Conservation (phyloP, 2,113 vertebrate genomes). For the Heterocephalus glaber region DNA sequence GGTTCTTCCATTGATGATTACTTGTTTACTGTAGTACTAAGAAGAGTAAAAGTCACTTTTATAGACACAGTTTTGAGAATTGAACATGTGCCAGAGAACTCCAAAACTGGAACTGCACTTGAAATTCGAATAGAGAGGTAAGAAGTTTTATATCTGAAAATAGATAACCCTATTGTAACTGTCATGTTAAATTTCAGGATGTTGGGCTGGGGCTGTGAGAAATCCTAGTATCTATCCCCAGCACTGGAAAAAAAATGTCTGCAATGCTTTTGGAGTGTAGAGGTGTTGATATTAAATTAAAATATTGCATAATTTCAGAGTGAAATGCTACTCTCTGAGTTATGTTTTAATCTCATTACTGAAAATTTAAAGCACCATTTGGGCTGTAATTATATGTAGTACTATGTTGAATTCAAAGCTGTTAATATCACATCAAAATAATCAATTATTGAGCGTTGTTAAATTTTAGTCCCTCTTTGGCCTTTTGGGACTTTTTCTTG, state of each 20-base stretch:
- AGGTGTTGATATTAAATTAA: neutral
- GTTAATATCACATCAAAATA: neutral
- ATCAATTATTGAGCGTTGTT: neutral
- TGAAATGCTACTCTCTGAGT: neutral
- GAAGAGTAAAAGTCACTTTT: slow-evolving; percentile 98
- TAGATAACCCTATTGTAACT: neutral
- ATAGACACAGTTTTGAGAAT: slow-evolving; percentile 95
- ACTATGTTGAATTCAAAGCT: neutral
- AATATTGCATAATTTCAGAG: neutral
- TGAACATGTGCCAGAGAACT: slow-evolving; percentile 96
- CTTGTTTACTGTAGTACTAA: slow-evolving; percentile 89
- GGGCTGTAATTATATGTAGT: neutral
- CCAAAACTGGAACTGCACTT: slow-evolving; percentile 96
- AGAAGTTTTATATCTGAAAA: slow-evolving; percentile 61
- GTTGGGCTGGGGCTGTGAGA: neutral
- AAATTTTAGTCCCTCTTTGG: neutral
- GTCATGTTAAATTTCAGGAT: neutral
- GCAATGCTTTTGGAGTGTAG: slow-evolving; percentile 13
- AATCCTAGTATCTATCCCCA: neutral
- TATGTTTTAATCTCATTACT: neutral
- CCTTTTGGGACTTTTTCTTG: neutral
- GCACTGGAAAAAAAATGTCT: neutral
- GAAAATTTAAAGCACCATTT: neutral
- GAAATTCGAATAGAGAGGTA: slow-evolving; percentile 96
- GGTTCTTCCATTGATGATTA: slow-evolving; percentile 54